These are phyloP conservation scores for Conchocele bisecta DNA, from an alignment of 2,888 invertebrate species.

Conservation along the genomic window DNA sequence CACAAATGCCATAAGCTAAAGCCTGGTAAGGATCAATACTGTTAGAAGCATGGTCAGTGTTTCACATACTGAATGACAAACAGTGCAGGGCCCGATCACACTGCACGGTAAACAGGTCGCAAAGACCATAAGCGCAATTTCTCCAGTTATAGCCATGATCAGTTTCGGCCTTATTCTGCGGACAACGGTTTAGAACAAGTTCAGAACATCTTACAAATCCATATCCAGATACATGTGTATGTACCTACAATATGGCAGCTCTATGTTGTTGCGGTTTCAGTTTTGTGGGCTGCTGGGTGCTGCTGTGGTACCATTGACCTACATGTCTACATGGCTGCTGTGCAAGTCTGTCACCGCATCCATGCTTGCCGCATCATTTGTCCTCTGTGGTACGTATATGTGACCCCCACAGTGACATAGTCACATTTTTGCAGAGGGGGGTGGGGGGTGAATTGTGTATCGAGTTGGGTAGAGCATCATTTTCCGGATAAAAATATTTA, in stretches of 20 bases:
- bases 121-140: too few species aligned
- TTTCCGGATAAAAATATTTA: too few species aligned
- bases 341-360: constrained; percentile 92
- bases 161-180: too few species aligned
- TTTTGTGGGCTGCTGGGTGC: constrained; percentile 96
- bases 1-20: too few species aligned
- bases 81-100: too few species aligned
- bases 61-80: too few species aligned
- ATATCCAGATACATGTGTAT: constrained; percentile 1
- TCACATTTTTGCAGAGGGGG: not conserved
- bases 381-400: constrained; percentile 89
- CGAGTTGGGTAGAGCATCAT: too few species aligned
- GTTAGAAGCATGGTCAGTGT: too few species aligned
- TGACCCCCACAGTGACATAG: not conserved
- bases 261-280: constrained; percentile 84
- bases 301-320: constrained; percentile 92
- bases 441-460: not conserved
- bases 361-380: constrained; percentile 89
- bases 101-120: not conserved
- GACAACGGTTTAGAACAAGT: too few species aligned
- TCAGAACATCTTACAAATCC: too few species aligned
- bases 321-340: constrained; percentile 94
- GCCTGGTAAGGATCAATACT: too few species aligned
- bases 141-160: too few species aligned
- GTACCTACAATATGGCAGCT: not conserved